Conservation (phyloP, 2,888 invertebrate genomes). For the Biston stratarius region DNA sequence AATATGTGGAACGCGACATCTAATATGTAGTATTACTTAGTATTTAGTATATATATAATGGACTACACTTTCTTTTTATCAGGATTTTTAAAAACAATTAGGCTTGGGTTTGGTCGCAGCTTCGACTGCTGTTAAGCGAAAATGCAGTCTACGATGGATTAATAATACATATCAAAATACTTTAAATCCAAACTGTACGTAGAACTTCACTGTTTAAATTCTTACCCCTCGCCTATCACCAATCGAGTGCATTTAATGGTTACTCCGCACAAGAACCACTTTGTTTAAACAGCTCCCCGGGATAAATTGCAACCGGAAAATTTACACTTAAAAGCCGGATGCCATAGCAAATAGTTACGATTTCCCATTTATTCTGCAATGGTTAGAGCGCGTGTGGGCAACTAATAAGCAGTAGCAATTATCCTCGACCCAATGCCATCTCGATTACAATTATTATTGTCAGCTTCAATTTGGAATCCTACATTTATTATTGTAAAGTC, state of each 20-base stretch:
- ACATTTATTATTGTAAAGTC: too few species aligned
- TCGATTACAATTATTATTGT: constrained; percentile 2
- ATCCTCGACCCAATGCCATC: constrained; percentile 41
- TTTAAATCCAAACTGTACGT: too few species aligned
- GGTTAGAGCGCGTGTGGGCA: constrained; percentile 62
- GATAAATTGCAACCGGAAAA: constrained; percentile 84
- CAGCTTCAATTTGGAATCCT: neutral
- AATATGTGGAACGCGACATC: too few species aligned
- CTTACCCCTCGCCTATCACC: constrained; percentile 40
- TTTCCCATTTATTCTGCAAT: constrained; percentile 79
- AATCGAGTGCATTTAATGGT: constrained; percentile 50
- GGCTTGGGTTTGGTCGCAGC: too few species aligned
- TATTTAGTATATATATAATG: too few species aligned
- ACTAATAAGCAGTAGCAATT: constrained; percentile 41
- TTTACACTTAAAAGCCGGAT: constrained; percentile 85
- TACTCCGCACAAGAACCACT: constrained; percentile 41
- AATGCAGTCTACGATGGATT: too few species aligned
- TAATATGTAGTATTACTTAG: too few species aligned
- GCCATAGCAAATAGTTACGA: constrained; percentile 76
- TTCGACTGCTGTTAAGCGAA: too few species aligned
- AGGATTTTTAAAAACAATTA: too few species aligned
- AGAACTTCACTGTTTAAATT: constrained; percentile 35
- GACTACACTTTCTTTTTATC: too few species aligned
- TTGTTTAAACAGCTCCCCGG: constrained; percentile 60
- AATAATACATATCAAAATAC: too few species aligned